Evolutionary conservation across 2,888 invertebrate genomes (phyloP).

Genomic region (Morpho achilles): DNA sequence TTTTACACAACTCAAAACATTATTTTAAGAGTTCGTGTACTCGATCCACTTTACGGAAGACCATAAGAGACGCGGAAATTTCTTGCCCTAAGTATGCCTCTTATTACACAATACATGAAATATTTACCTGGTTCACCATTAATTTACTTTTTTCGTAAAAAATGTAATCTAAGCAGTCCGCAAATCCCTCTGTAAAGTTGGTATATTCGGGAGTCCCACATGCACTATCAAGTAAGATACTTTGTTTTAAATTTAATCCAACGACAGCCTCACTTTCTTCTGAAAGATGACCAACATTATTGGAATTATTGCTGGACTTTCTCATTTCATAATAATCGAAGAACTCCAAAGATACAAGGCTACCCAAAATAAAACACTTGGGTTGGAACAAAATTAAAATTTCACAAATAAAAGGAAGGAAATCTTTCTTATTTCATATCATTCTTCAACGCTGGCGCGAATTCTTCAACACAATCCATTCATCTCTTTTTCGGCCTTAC

Average conservation of each 20-base stretch:
- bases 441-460: no score
- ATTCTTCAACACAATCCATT: no score
- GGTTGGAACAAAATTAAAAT: constrained; percentile 5
- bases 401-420: not conserved
- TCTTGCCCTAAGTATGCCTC: no score
- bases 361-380: no score
- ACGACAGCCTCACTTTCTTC: constrained; percentile 82
- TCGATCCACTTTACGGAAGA: no score
- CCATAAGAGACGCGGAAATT: no score
- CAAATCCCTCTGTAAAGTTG: constrained; percentile 89
- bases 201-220: constrained; percentile 92
- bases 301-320: no score
- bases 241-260: constrained; percentile 82
- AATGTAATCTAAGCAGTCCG: constrained; percentile 95
- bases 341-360: not conserved
- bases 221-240: constrained; percentile 84
- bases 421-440: not conserved
- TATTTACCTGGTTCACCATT: constrained; percentile 80
- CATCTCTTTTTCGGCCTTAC: no score
- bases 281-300: constrained; percentile 45
- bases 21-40: no score
- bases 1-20: no score
- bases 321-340: not conserved
- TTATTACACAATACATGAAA: no score
- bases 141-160: constrained; percentile 85